These are phyloP conservation scores for Megalopta genalis DNA, from an alignment of 1,140 invertebrate genomes.

Conservation along the genomic window DNA sequence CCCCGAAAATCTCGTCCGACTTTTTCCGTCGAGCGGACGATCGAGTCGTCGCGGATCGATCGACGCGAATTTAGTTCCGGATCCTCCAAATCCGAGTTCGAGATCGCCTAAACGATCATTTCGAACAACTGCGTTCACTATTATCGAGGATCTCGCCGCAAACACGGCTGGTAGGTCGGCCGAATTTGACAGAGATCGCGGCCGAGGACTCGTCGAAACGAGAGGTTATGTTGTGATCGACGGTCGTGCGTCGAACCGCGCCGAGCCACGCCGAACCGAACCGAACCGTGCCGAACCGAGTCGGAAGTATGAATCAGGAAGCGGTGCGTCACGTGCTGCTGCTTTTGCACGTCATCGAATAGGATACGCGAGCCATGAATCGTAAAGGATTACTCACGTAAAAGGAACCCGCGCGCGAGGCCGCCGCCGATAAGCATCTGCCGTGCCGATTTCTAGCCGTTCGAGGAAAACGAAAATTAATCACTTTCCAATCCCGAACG, in stretches of 20 bases:
- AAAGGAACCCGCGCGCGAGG: neutral
- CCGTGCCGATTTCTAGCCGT: neutral
- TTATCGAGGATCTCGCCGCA: no score
- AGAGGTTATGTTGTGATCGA: no score
- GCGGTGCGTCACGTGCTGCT: constrained; percentile 39
- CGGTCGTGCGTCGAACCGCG: neutral
- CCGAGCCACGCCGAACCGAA: neutral
- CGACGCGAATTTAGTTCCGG: no score
- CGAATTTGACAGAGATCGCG: no score
- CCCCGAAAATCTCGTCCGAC: constrained; percentile 48
- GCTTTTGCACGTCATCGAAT: constrained; percentile 34
- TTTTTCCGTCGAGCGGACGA: neutral
- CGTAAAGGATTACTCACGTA: constrained; percentile 39
- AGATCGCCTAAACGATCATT: no score
- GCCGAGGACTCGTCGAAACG: no score
- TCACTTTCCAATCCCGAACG: constrained; percentile 5
- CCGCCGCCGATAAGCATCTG: neutral
- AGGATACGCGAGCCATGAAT: constrained; percentile 43
- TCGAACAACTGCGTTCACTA: no score
- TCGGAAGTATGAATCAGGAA: constrained; percentile 50
- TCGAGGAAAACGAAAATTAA: constrained; percentile 4
- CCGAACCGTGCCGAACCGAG: no score
- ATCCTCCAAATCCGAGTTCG: no score
- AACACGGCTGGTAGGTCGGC: no score
- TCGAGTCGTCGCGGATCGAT: neutral